Evolutionary conservation across 2,797 vertebrate species (phyloP), one percentile per base, ranked within the genome.

Genomic region (Emydoidea blandingii): DNA sequence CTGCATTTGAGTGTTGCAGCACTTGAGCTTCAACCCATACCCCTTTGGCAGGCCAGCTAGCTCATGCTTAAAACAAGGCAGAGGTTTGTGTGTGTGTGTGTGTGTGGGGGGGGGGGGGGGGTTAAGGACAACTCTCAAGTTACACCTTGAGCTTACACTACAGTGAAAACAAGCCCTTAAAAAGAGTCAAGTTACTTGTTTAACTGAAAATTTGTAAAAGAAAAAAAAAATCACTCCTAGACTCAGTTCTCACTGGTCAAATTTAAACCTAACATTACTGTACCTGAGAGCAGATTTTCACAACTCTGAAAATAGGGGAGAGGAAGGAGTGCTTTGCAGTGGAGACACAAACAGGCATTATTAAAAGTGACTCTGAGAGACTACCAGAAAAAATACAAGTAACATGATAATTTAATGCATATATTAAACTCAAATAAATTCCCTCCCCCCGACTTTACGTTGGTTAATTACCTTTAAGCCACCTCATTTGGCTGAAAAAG

Each of bases 121-220:
- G 81, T 81, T 90, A 83, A 1, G 11, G n/a, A 81, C 68, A 78
- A 49, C 31, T 85, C 56, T 37, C 54, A 54, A 53, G 12, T 41
- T 85, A 94, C n/a, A 37, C 18, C n/a, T 37, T 37, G 19, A 37
- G n/a, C 19, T 37, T 21, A 68, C 65, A 68, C 65, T 68, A 31
- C 53, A 88, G 37, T 19, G 86, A 91, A 91, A 2, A 83, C 87
- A 80, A 87, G 12, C 34, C 21, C 79, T 86, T 81, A 65, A 87
- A 91, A 93, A n/a, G 4, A 93, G 37, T 76, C 88, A 95, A 68
- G 92, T 84, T 49, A 88, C 83, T 96, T 94, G 83, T 94, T 96
- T 96, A 82, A 93, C 86, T 96, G 87, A 85, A 94, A 59, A 94
- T 86, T 59, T 93, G 3, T 91, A 96, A 89, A 92, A 80, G 81